Conservation (phyloP, 2,888 invertebrate species). For the Acanthosepion esculentum region DNA sequence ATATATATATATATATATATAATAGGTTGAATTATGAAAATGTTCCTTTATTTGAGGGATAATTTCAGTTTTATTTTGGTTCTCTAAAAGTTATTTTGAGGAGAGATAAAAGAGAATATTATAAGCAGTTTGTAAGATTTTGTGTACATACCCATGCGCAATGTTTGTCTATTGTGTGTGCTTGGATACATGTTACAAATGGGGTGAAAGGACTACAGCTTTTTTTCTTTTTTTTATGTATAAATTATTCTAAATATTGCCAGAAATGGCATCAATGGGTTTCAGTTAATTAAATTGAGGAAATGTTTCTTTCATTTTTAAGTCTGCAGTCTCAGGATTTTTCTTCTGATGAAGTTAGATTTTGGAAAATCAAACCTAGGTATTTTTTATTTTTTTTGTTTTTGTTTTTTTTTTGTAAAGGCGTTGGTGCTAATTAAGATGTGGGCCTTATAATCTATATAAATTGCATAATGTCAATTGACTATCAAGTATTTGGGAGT, state of each 20-base stretch:
- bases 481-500: too few relatives aligned
- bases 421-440: neutral
- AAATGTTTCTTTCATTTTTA: slow-evolving; percentile 20
- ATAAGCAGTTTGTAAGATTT: neutral
- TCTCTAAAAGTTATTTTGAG: neutral
- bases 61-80: neutral
- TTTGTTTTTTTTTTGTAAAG: neutral
- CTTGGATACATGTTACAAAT: neutral
- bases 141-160: neutral
- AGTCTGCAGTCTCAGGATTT: neutral
- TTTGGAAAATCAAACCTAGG: neutral
- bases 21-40: neutral
- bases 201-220: neutral
- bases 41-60: neutral
- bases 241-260: neutral
- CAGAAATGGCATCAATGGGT: neutral
- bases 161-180: neutral
- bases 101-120: neutral
- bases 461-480: neutral
- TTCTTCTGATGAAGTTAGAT: neutral
- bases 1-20: neutral
- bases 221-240: neutral
- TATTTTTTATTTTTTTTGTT: too few relatives aligned
- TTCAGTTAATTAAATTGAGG: neutral
- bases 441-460: neutral